phyloP scores from a whole-genome alignment of 2,797 vertebrate genomes.

The Falco berigora region DNA sequence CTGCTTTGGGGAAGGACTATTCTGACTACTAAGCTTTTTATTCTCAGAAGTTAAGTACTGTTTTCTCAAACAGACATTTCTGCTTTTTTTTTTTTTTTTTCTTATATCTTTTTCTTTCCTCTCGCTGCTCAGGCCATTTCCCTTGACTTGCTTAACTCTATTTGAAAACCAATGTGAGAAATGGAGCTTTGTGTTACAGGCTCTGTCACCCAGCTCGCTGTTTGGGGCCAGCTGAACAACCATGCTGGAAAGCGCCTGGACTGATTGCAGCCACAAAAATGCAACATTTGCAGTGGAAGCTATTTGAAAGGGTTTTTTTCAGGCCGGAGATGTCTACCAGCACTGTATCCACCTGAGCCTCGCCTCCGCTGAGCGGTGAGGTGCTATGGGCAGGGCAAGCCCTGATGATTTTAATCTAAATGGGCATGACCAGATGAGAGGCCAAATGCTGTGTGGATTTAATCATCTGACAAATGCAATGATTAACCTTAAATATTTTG shows the following conservation, averaged over 20 bases:
- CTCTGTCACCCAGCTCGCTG: not conserved
- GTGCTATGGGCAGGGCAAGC: not conserved
- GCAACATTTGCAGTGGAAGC: not conserved
- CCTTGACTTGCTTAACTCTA: not conserved
- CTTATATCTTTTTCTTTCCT: not conserved
- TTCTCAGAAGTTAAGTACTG: not conserved
- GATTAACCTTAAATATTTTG: slow-evolving; percentile 10
- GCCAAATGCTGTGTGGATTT: not conserved
- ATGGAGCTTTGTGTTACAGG: not conserved
- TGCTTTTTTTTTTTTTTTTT: not conserved
- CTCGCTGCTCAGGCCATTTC: not conserved
- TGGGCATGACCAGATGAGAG: not conserved
- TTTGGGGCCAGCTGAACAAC: not conserved
- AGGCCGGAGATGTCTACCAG: not conserved
- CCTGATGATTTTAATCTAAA: not conserved
- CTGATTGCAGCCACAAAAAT: not conserved
- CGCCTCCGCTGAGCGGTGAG: not conserved
- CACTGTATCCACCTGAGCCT: not conserved
- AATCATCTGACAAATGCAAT: slow-evolving; percentile 7
- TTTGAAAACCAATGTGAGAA: not conserved
- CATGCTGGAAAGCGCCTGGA: not conserved
- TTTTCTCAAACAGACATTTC: not conserved
- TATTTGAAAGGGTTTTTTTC: not conserved
- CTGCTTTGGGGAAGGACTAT: slow-evolving; percentile 16
- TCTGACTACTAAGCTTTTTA: slow-evolving; percentile 22